These are phyloP conservation scores for Eristalinus aeneus DNA, from an alignment of 2,888 invertebrate species.

Conservation along the genomic window DNA sequence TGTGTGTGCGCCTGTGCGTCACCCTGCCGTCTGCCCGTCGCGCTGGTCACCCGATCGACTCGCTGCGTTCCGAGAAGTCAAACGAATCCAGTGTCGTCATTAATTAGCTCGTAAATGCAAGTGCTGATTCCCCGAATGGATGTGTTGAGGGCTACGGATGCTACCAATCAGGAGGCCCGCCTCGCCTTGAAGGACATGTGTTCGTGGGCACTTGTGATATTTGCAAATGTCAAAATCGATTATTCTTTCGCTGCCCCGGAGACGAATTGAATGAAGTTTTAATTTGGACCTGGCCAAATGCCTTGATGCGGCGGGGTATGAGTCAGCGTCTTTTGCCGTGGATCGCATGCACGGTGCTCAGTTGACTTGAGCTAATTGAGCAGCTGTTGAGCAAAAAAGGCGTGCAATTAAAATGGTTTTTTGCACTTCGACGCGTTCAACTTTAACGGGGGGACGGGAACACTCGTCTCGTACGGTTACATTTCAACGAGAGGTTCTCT, in stretches of 20 bases:
- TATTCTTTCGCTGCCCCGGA: constrained; percentile 19
- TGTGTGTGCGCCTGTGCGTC: constrained; percentile 47
- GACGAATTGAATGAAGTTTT: constrained; percentile 20
- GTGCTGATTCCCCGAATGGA: constrained; percentile 70
- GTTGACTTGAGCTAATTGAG: constrained; percentile 78
- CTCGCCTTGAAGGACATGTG: constrained; percentile 59
- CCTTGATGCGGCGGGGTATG: neutral
- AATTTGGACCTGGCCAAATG: constrained; percentile 37
- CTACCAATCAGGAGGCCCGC: constrained; percentile 63
- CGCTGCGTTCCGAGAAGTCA: constrained; percentile 57
- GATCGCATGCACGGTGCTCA: constrained; percentile 24
- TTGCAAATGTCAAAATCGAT: constrained; percentile 69
- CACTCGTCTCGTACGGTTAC: neutral
- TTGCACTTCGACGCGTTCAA: constrained; percentile 39
- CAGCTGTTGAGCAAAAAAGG: constrained; percentile 78
- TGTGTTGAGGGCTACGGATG: constrained; percentile 69
- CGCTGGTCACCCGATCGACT: neutral
- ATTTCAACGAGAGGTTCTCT: neutral
- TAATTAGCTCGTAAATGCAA: constrained; percentile 68
- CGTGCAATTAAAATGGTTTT: constrained; percentile 48
- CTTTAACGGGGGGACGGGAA: neutral
- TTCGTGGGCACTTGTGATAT: constrained; percentile 53
- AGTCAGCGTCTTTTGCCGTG: neutral
- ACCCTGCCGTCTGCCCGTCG: neutral
- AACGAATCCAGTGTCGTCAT: constrained; percentile 65